phyloP scores from a whole-genome alignment of 2,888 invertebrate species.

The Trissolcus japonicus region DNA sequence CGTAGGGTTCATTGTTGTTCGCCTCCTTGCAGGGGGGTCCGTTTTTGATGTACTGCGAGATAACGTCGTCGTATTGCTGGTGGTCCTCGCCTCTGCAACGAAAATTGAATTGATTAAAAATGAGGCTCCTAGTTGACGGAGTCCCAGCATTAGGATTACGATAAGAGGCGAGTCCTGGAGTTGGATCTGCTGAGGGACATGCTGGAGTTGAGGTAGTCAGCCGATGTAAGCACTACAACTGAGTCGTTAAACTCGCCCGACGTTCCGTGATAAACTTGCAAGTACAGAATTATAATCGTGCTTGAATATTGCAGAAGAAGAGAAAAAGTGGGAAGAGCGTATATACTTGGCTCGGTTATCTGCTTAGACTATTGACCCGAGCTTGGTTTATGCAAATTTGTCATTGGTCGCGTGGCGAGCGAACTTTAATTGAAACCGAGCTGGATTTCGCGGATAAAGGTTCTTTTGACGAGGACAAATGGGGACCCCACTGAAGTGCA shows the following conservation, averaged over 20 bases:
- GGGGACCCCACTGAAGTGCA: neutral
- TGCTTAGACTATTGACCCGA: conserved; percentile 37
- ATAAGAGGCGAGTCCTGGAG: conserved; percentile 28
- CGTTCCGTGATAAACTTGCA: conserved; percentile 25
- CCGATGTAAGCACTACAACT: conserved; percentile 25
- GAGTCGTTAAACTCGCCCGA: conserved; percentile 16
- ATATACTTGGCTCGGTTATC: conserved; percentile 25
- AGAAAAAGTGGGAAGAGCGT: conserved; percentile 18
- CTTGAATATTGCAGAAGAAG: conserved; percentile 8
- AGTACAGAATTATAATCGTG: conserved; percentile 31
- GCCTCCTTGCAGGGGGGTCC: conserved; percentile 60
- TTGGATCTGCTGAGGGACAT: conserved; percentile 28
- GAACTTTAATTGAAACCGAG: neutral
- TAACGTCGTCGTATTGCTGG: conserved; percentile 56
- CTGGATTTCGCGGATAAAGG: neutral
- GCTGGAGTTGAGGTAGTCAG: conserved; percentile 7
- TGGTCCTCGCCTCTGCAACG: conserved; percentile 64
- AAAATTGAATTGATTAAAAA: conserved; percentile 14
- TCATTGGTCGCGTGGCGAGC: too few relatives aligned
- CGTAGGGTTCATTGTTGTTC: conserved; percentile 62
- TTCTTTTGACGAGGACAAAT: neutral
- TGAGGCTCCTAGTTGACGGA: neutral
- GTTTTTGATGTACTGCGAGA: conserved; percentile 54
- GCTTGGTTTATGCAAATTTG: conserved; percentile 14
- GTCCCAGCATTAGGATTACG: conserved; percentile 13